These are phyloP conservation scores for Oscheius myriophilus DNA, from an alignment of 2,888 invertebrate species.

Conservation along the genomic window DNA sequence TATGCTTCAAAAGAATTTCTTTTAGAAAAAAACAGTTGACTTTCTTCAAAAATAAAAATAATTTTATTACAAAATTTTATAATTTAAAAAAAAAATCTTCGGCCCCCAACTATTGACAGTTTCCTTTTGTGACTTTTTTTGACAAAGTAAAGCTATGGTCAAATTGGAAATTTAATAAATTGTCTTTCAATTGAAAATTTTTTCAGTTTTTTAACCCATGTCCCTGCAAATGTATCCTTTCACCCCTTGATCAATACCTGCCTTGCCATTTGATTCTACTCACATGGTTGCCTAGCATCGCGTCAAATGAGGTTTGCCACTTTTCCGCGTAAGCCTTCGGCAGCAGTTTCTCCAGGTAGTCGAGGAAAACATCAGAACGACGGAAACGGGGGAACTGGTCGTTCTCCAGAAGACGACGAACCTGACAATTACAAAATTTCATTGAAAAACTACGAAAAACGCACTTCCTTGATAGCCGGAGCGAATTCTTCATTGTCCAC, in stretches of 20 bases:
- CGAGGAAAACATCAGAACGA: constrained; percentile 64
- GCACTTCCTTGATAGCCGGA: constrained; percentile 61
- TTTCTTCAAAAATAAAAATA: too few species aligned
- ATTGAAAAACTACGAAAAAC: not conserved
- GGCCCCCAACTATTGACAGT: too few species aligned
- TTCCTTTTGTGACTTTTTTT: too few species aligned
- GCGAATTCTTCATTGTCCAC: constrained; percentile 61
- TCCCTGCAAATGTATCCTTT: too few species aligned
- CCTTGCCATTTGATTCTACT: not conserved
- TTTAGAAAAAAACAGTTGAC: too few species aligned
- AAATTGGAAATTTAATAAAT: too few species aligned
- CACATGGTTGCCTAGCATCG: constrained; percentile 65
- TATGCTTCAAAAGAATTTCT: too few species aligned
- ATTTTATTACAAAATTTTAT: too few species aligned
- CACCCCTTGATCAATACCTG: not conserved
- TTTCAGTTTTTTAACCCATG: too few species aligned
- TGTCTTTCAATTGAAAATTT: too few species aligned
- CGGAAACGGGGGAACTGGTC: constrained; percentile 70
- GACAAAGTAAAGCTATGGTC: too few species aligned
- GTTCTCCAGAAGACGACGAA: constrained; percentile 66
- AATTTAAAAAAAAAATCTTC: too few species aligned
- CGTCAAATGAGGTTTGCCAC: constrained; percentile 67
- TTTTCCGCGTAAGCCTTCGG: constrained; percentile 67
- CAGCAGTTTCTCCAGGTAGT: constrained; percentile 55
- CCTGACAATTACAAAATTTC: constrained; percentile 31